phyloP scores from a whole-genome alignment of 2,797 vertebrate genomes.

The Lindbergichthys nudifrons region DNA sequence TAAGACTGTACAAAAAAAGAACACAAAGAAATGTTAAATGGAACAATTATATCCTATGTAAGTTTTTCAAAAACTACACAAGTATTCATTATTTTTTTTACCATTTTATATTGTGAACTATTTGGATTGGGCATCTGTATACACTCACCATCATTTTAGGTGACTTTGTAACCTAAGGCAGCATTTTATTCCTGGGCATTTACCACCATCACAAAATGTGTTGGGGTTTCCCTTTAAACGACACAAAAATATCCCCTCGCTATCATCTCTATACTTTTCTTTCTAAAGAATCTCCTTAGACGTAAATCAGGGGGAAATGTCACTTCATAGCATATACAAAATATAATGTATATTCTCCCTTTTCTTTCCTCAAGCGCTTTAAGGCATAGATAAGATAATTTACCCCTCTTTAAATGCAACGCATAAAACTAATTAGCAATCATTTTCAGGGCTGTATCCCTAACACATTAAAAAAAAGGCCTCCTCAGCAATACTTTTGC shows the following conservation, averaged over 20 bases:
- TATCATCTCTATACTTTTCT: constrained; percentile 27
- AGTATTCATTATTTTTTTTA: constrained; percentile 46
- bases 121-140: constrained; percentile 32
- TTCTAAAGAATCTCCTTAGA: not conserved
- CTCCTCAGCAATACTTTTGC: constrained; percentile 30
- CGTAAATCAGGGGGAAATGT: constrained; percentile 1
- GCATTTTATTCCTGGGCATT: constrained; percentile 48
- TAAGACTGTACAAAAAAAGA: constrained; percentile 69
- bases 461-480: constrained; percentile 29
- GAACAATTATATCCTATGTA: constrained; percentile 56
- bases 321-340: constrained; percentile 30
- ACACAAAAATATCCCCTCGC: constrained; percentile 39
- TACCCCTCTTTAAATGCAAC: constrained; percentile 10
- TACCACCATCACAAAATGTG: constrained; percentile 25
- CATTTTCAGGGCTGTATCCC: constrained; percentile 2
- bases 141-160: constrained; percentile 24
- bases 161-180: constrained; percentile 68
- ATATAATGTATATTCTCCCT: constrained; percentile 26
- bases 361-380: constrained; percentile 24
- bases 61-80: constrained; percentile 67
- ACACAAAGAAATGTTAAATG: constrained; percentile 41
- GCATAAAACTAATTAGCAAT: constrained; percentile 7
- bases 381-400: constrained; percentile 53
- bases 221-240: constrained; percentile 54
- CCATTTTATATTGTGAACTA: constrained; percentile 34